These are phyloP conservation scores for Diadophis punctatus DNA, from an alignment of 2,113 vertebrate species.

Conservation along the genomic window DNA sequence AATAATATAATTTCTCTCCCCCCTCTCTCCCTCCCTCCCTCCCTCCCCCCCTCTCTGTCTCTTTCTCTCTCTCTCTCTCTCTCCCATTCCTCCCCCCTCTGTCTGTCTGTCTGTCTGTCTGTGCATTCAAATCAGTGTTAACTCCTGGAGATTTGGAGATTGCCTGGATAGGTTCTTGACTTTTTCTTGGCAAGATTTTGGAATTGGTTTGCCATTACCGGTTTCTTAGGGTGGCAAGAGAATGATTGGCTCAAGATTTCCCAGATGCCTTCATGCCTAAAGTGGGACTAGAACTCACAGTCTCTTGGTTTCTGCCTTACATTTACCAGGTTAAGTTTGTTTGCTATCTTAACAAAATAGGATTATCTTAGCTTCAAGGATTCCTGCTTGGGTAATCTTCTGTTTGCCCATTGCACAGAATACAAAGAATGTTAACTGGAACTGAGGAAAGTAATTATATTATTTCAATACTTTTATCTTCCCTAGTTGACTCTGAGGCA, in stretches of 20 bases:
- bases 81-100: too few species aligned
- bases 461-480: background rate
- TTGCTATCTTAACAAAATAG: background rate
- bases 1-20: background rate
- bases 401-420: background rate
- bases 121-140: background rate
- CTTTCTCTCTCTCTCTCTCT: too few species aligned
- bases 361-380: background rate
- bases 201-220: background rate
- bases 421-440: background rate
- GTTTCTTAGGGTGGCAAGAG: background rate
- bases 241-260: background rate
- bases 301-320: background rate
- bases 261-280: background rate
- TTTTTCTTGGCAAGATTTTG: background rate
- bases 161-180: background rate
- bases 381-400: background rate
- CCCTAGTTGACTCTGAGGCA: background rate
- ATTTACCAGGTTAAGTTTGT: background rate
- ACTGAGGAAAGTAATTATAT: background rate
- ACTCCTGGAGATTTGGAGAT: background rate
- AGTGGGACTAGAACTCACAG: background rate
- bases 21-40: background rate
- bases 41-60: too few species aligned
- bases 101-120: background rate